Evolutionary conservation across 2,113 vertebrate genomes (phyloP), one percentile per base, ranked within the genome.

Genomic region (Gavialis gangeticus): DNA sequence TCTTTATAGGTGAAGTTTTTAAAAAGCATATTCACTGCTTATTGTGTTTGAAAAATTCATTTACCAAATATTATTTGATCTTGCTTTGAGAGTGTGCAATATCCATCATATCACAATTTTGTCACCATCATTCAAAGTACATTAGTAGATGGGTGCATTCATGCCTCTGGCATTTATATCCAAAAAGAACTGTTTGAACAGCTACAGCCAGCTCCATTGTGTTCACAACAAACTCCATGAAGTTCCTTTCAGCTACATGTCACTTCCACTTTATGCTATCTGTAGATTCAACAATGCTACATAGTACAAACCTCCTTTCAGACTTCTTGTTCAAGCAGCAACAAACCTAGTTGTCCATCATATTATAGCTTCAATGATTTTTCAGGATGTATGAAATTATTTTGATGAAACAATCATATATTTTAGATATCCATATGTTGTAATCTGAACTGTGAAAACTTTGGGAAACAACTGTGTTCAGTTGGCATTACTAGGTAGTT

Each of bases 231-330:
- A 96, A 94, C 73, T 81, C 82, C 54, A 63, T 79, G 83, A 90
- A 92, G 94, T 96, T 97, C 94, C 95, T 97, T 97, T 97, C 97
- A 92, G 86, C 96, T 97, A 97, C 58, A 69, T 96, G 96, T 96
- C 97, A 92, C 69, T 94, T 94, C 75, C 58, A 92, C 21, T 96
- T 96, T 85, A 83, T 19, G 46, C 15, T 93, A 79, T 93, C 80
- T 89, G 81, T 77, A 87, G 13, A 84, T 89, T 93, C 83, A 93
- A 97, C 79, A 88, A 94, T 75, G n/a, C 77, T 88, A 87, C 86
- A 83, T 55, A 22, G 59, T 37, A 85, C 58, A 84, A 82, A 60
- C 19, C 34, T 85, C 77, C 84, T 88, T 96, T 82, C 79, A 93
- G 95, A 92, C 89, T 89, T 92, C 63, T 88, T 94, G 88, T 34